These are phyloP conservation scores for Corythoichthys intestinalis DNA, from an alignment of 2,113 vertebrate genomes.

Conservation along the genomic window DNA sequence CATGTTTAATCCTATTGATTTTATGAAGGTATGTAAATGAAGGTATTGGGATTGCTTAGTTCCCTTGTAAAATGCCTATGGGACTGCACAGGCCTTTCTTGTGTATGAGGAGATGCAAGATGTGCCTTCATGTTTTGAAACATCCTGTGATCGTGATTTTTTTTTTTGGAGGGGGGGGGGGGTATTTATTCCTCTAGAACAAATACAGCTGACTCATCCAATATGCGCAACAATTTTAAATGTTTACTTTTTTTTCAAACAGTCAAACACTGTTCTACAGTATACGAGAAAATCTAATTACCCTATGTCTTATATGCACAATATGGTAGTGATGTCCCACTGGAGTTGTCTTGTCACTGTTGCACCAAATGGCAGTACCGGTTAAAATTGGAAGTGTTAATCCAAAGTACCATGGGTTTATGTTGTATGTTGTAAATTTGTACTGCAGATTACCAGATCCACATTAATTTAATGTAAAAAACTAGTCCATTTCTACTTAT, in stretches of 20 bases:
- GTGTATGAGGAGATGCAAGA: conserved; percentile 10
- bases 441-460: neutral
- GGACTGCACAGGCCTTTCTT: neutral
- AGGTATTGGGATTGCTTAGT: neutral
- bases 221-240: neutral
- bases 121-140: conserved; percentile 38
- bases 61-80: conserved; percentile 13
- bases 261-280: neutral
- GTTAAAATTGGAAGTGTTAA: conserved; percentile 5
- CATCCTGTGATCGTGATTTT: conserved; percentile 1
- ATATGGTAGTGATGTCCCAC: conserved; percentile 35
- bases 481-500: neutral
- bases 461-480: neutral
- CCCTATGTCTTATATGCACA: neutral
- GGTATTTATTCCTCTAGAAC: neutral
- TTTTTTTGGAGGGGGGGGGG: neutral
- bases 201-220: neutral
- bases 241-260: neutral
- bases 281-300: neutral
- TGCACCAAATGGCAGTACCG: conserved; percentile 27
- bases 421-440: neutral
- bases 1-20: neutral
- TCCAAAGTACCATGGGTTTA: neutral
- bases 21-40: neutral
- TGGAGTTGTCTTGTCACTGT: conserved; percentile 33